Evolutionary conservation across 1,140 invertebrate species (phyloP).

Genomic region (Panagrolaimus sp.): DNA sequence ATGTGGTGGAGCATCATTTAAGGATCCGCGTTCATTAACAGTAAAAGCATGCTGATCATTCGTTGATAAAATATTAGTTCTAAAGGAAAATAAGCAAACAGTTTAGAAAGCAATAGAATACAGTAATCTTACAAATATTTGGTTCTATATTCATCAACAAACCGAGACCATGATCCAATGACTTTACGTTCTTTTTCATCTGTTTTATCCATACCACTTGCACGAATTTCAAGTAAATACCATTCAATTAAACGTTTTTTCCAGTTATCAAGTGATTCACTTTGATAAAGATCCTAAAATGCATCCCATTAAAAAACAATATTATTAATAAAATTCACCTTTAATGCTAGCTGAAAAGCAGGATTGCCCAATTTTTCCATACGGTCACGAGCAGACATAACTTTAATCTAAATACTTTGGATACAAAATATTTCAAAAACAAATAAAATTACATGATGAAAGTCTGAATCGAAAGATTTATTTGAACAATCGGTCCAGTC

Average conservation of each 20-base stretch:
- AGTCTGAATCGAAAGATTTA: slow-evolving; percentile 42
- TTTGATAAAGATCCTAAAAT: slow-evolving; percentile 23
- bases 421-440: slow-evolving; percentile 5
- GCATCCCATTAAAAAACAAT: no score
- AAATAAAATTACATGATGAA: slow-evolving; percentile 39
- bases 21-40: slow-evolving; percentile 17
- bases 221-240: slow-evolving; percentile 44
- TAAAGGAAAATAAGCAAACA: slow-evolving; percentile 29
- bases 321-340: slow-evolving; percentile 10
- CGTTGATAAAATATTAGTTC: slow-evolving; percentile 46
- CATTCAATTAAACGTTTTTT: slow-evolving; percentile 49
- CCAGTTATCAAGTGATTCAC: slow-evolving; percentile 34
- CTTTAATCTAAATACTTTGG: slow-evolving; percentile 37
- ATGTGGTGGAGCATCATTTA: slow-evolving; percentile 53
- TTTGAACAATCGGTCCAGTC: slow-evolving; percentile 52
- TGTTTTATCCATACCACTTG: slow-evolving; percentile 42
- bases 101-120: not conserved
- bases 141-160: slow-evolving; percentile 44
- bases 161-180: slow-evolving; percentile 41
- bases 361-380: slow-evolving; percentile 42
- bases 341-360: slow-evolving; percentile 40
- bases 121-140: slow-evolving; percentile 44
- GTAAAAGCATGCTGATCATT: slow-evolving; percentile 47
- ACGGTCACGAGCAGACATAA: slow-evolving; percentile 42
- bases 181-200: slow-evolving; percentile 46